Percentiles rank a stretch among this genome's conserved stretches.
Evolutionary conservation across 2,888 invertebrate species (phyloP).

Genomic region (Platycheirus rosarum): DNA sequence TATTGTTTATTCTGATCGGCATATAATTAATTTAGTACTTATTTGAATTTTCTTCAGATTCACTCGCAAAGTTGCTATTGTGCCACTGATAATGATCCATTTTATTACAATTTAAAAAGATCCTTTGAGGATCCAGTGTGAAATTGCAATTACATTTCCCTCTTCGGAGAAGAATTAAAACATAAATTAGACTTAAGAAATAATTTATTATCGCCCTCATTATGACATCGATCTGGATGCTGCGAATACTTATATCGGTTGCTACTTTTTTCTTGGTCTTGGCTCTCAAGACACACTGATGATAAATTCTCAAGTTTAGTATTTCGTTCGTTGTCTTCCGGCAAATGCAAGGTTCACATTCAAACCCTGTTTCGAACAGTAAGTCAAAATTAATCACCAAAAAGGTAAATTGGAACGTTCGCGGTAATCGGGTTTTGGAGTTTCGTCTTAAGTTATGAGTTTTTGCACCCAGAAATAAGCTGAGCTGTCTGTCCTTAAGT

Average conservation of each 20-base stretch:
- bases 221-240: slow-evolving; percentile 58
- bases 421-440: slow-evolving; percentile 53
- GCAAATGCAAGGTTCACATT: slow-evolving; percentile 44
- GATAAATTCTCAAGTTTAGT: slow-evolving; percentile 58
- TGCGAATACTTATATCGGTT: slow-evolving; percentile 41
- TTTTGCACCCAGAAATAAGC: slow-evolving; percentile 49
- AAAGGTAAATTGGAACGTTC: slow-evolving; percentile 65
- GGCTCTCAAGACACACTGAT: not conserved
- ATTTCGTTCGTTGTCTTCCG: slow-evolving; percentile 52
- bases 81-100: slow-evolving; percentile 7
- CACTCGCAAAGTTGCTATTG: no score
- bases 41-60: no score
- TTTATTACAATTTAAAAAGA: not conserved
- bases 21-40: no score
- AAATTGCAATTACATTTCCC: slow-evolving; percentile 46
- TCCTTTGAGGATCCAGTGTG: slow-evolving; percentile 37
- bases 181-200: slow-evolving; percentile 69
- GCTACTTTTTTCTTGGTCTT: not conserved
- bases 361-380: slow-evolving; percentile 45
- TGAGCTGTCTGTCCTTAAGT: not conserved
- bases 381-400: slow-evolving; percentile 70
- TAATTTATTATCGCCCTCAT: slow-evolving; percentile 73
- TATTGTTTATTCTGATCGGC: no score
- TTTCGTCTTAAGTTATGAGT: slow-evolving; percentile 58
- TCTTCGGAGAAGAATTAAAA: slow-evolving; percentile 62